Evolutionary conservation across 2,888 invertebrate species (phyloP).

Genomic region (Philopedon plagiatum): DNA sequence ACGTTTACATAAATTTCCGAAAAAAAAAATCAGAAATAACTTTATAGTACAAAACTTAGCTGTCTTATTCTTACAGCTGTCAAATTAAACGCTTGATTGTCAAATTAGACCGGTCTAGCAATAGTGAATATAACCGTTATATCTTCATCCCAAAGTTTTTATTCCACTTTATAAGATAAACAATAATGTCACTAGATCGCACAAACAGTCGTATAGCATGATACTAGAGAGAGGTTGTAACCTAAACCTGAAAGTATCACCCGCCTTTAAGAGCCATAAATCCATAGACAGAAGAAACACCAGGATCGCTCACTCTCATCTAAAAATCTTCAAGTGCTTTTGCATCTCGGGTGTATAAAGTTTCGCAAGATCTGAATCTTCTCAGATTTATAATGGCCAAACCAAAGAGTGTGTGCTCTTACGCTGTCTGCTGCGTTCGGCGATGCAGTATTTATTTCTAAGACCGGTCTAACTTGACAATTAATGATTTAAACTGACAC

Average conservation of each 20-base stretch:
- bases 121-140: no score
- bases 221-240: constrained; percentile 12
- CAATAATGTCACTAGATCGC: not conserved
- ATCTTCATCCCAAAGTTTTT: no score
- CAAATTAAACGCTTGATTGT: no score
- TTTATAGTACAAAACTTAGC: no score
- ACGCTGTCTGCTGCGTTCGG: constrained; percentile 36
- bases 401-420: constrained; percentile 31
- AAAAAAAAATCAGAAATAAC: no score
- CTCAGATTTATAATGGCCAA: constrained; percentile 43
- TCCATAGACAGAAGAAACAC: constrained; percentile 45
- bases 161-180: no score
- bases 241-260: constrained; percentile 36
- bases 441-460: not conserved
- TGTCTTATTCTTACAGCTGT: no score
- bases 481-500: no score
- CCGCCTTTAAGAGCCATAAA: constrained; percentile 46
- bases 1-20: no score
- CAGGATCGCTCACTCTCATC: constrained; percentile 46
- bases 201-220: not conserved
- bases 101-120: no score
- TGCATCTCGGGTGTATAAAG: constrained; percentile 51
- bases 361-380: constrained; percentile 50
- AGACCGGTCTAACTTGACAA: not conserved
- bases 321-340: constrained; percentile 50